A percentile compares a stretch with the other conserved stretches of the same genome.
Evolutionary conservation across 2,113 vertebrate genomes (phyloP).

Genomic region (Cranoglanis bouderius): DNA sequence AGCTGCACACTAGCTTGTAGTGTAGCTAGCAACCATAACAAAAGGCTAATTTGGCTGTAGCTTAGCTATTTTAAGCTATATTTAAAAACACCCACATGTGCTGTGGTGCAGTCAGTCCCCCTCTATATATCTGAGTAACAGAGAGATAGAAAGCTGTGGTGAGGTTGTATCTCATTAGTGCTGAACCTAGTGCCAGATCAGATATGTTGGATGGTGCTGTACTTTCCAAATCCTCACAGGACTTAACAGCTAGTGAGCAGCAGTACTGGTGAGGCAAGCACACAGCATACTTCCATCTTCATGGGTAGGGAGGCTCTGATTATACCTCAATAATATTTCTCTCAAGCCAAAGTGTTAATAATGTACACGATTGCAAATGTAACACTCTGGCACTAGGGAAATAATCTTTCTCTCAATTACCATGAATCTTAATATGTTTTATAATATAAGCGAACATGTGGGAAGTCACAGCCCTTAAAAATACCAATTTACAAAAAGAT

Average conservation of each 20-base stretch:
- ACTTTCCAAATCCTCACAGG: conserved; percentile 8
- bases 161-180: neutral
- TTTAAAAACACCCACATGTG: neutral
- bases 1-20: neutral
- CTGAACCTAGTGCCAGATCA: conserved; percentile 1
- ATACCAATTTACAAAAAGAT: neutral
- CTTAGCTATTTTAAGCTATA: neutral
- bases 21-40: neutral
- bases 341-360: neutral
- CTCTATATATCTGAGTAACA: neutral
- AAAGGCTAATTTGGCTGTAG: neutral
- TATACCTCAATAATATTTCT: neutral
- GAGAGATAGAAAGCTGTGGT: neutral
- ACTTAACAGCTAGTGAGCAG: neutral
- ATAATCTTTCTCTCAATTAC: neutral
- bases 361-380: neutral
- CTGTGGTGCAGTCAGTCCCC: neutral
- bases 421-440: neutral
- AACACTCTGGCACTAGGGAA: neutral
- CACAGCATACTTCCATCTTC: neutral
- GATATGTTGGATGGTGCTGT: conserved; percentile 8
- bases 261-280: neutral
- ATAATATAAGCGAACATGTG: neutral
- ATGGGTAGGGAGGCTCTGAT: conserved; percentile 11
- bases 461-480: neutral